A percentile compares a stretch with the other conserved stretches of the same genome.
Conservation (phyloP, 2,797 vertebrate species). For the Sebastes variabilis region DNA sequence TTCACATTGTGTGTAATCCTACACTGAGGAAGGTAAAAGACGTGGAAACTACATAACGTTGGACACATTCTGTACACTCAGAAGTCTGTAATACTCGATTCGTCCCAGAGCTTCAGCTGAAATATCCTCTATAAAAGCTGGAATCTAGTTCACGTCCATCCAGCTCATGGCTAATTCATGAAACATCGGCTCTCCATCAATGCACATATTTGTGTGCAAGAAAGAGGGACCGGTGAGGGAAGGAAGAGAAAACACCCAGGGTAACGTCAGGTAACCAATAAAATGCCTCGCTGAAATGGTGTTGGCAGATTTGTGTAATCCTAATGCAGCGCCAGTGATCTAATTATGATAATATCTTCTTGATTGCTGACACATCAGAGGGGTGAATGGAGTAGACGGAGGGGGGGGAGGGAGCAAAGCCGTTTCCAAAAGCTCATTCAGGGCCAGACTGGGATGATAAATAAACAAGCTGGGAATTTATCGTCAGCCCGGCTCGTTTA, state of each 20-base stretch:
- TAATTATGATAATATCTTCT: conserved; percentile 82
- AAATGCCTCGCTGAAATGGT: conserved; percentile 69
- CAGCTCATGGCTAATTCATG: conserved; percentile 76
- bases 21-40: conserved; percentile 34
- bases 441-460: background rate
- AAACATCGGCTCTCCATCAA: conserved; percentile 39
- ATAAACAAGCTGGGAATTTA: background rate
- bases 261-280: conserved; percentile 61
- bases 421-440: conserved; percentile 48
- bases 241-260: background rate
- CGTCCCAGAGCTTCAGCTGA: conserved; percentile 12
- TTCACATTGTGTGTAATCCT: conserved; percentile 56
- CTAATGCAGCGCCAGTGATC: conserved; percentile 73
- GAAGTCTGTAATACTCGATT: background rate
- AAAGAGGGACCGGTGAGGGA: background rate
- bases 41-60: background rate
- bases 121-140: conserved; percentile 47
- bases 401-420: background rate
- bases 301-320: conserved; percentile 74
- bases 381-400: conserved; percentile 29
- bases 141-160: conserved; percentile 69
- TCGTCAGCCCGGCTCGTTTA: background rate
- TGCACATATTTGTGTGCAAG: conserved; percentile 31
- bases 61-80: conserved; percentile 2
- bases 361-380: conserved; percentile 78